Percentiles rank a stretch among this genome's conserved stretches.
phyloP scores from a whole-genome alignment of 2,113 vertebrate species.

The Gymnogyps californianus region DNA sequence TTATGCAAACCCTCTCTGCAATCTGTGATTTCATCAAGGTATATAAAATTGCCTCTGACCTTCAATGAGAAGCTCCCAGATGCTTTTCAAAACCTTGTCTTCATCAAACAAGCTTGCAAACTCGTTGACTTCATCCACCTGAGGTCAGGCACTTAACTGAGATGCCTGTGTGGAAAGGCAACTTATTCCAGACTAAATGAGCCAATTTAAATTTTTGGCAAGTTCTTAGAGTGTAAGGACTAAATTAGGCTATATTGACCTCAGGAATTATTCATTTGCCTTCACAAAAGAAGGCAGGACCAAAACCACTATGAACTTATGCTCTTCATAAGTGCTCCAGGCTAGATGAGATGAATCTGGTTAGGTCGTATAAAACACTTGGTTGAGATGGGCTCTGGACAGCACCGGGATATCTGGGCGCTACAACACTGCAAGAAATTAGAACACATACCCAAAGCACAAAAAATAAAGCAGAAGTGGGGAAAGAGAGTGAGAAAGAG shows the following conservation, averaged over 20 bases:
- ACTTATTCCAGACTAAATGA: not conserved
- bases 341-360: not conserved
- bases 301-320: not conserved
- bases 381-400: not conserved
- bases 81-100: not conserved
- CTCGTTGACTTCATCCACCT: not conserved
- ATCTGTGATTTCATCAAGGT: not conserved
- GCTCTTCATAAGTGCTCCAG: not conserved
- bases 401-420: not conserved
- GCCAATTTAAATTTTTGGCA: not conserved
- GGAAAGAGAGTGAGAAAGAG: not conserved
- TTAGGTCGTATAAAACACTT: not conserved
- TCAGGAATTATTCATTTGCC: not conserved
- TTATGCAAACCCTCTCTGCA: not conserved
- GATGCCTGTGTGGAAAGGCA: not conserved
- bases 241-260: not conserved
- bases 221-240: not conserved
- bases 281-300: not conserved
- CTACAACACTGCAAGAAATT: not conserved
- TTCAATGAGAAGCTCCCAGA: not conserved
- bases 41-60: not conserved
- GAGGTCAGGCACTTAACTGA: not conserved
- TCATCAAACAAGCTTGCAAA: not conserved
- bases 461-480: not conserved
- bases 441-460: not conserved